Base-by-base conservation (phyloP, 2,113 vertebrate species). In the Urocolius indicus region DNA sequence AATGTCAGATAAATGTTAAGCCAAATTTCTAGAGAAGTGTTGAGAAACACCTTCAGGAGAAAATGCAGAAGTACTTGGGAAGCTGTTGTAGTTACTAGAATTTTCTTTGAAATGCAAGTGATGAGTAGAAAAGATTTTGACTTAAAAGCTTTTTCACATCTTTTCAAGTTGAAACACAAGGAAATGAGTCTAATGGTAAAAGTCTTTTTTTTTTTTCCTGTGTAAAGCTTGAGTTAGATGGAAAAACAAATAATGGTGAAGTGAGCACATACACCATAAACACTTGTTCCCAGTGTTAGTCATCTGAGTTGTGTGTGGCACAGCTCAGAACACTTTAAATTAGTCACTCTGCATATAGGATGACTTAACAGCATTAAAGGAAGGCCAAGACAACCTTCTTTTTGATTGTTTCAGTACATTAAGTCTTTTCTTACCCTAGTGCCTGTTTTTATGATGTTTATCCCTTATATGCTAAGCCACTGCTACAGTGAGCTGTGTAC, bases 111-210 rank as follows among this genome's bases (percentile, higher is more conserved):
- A 76, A 45, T 51, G 58, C 41, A 71, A 20, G 14, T n/a, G 19
- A 54, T 49, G 38, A 76, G 22, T 48, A 54, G 71, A 54, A 88
- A 86, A 75, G 18, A 46, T 55, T 78, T 85, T 55, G 23, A 84
- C 66, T 93, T 96, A 32, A 91, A 95, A 90, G 84, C 55, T 89
- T 87, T 77, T 58, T 14, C 24, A 48, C 15, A 76, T 41, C 76
- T 73, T 94, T 87, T 87, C 63, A 77, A 91, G 74, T 69, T 87
- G 54, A 57, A 75, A 57, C 36, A 18, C 13, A 55, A 84, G 63
- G 45, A 36, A 89, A 68, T 1, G 5, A 71, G 43, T 43, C 36
- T 76, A 41, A 54, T 14, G 29, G 38, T 46, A 54, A 38, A 9
- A 21, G 12, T 41, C 38, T 54, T 54, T 26, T 52, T 52, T 26